Base-by-base conservation (phyloP, 2,888 invertebrate genomes). In the Labia minor region DNA sequence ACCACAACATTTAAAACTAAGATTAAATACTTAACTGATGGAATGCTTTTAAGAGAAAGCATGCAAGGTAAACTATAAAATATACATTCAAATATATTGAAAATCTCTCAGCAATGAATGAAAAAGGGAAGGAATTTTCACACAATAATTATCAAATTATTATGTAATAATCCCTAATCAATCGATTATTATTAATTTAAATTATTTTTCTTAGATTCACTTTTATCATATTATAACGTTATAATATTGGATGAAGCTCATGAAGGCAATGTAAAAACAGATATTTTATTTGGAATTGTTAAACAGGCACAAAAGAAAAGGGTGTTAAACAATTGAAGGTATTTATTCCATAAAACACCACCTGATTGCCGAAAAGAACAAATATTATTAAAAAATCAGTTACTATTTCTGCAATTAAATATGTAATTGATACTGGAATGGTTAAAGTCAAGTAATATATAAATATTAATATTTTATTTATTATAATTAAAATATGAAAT, bases 211-310 rank as follows among this genome's bases (percentile, higher is more conserved):
- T 37, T 81, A 63, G 91, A 93, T 77, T 86, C 86, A 8, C 76
- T 88, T 49, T 76, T 94, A 1, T 83, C 83, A 69, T 85, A 87
- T 70, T 97, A 97, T 76, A 86, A 87, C 21, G 82, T 92, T 14
- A 82, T 96, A 19, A 87, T 97, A 73, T 78, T 97, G 71, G 97
- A 97, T 77, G 97, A 97, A 78, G 96, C 94, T 33, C 97, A 97
- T 77, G 97, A 97, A 77, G 83, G 97, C 62, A 95, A 95, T 1
- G 86, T 97, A 0, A 91, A 92, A 73, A 96, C 95, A 1, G 97
- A 97, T 80, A 86, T 97, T 0, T 80, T 97, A 0, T 92, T 97
- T 79, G 95, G 95, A 0, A 89, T 97, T 73, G 90, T 95, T 0
- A 93, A 94, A 77, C 81, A 86, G 71, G 94, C 95, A 0, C 95